Conservation (phyloP, 1,140 invertebrate species). For the Monomorium pharaonis region DNA sequence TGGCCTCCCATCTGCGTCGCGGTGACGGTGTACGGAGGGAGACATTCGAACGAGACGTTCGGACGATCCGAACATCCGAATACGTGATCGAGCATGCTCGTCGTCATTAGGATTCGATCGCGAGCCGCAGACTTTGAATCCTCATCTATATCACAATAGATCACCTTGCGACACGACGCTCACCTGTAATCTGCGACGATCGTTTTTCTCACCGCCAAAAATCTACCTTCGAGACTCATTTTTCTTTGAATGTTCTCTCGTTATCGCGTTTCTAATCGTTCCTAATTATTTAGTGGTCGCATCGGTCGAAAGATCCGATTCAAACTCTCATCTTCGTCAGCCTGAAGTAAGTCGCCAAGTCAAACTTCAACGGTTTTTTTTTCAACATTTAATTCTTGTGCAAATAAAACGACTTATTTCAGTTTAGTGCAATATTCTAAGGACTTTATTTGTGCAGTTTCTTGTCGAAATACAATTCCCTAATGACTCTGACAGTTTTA, state of each 20-base stretch:
- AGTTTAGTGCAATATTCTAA: not conserved
- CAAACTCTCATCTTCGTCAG: not conserved
- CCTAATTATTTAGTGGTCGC: not conserved
- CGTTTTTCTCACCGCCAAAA: not conserved
- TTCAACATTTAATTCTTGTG: not conserved
- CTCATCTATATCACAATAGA: not conserved
- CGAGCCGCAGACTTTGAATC: no score
- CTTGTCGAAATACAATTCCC: not conserved
- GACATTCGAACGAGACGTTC: slow-evolving; percentile 17
- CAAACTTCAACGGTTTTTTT: not conserved
- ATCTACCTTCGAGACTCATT: not conserved
- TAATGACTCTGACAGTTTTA: not conserved
- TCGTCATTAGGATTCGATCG: not conserved
- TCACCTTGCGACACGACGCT: no score
- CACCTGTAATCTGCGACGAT: no score
- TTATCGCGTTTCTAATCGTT: not conserved
- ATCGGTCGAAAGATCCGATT: not conserved
- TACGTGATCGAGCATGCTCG: not conserved
- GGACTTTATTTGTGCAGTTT: not conserved
- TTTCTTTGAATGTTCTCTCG: not conserved
- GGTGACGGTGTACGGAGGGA: not conserved
- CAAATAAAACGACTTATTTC: not conserved
- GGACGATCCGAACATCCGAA: not conserved
- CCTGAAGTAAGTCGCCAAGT: not conserved
- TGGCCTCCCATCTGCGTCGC: slow-evolving; percentile 56